A percentile compares a stretch with the other conserved stretches of the same genome.
phyloP scores from a whole-genome alignment of 2,113 vertebrate species.

The Delphinapterus leucas region DNA sequence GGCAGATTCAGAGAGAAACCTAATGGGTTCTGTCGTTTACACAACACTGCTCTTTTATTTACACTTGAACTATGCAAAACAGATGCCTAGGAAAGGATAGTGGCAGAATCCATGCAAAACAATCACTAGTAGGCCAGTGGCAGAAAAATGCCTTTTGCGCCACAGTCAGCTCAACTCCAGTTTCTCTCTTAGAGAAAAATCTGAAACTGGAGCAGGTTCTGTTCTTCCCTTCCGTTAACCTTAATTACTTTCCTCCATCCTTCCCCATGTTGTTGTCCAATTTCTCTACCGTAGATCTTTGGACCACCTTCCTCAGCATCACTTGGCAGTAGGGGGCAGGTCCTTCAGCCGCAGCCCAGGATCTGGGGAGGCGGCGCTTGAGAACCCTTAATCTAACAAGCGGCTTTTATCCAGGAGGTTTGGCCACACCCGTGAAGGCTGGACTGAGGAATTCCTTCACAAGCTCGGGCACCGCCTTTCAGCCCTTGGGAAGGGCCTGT shows the following conservation, averaged over 20 bases:
- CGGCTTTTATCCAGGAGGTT: neutral
- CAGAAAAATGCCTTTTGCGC: neutral
- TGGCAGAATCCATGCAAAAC: neutral
- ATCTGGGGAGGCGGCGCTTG: neutral
- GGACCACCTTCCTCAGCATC: too few species aligned
- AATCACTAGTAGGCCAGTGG: accelerated
- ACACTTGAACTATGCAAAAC: neutral
- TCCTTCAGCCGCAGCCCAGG: too few species aligned
- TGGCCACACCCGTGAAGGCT: accelerated
- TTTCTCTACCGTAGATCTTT: accelerated
- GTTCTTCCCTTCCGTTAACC: neutral
- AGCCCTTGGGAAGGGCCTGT: neutral
- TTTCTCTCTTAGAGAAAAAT: neutral
- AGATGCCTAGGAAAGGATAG: too few species aligned
- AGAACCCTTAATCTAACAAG: neutral
- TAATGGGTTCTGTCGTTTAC: neutral
- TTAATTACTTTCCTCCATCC: accelerated
- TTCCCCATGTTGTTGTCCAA: accelerated
- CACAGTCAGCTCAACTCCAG: too few species aligned
- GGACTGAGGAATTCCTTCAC: neutral
- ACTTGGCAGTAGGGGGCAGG: accelerated
- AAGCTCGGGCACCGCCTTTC: neutral
- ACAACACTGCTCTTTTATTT: neutral
- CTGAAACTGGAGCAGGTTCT: neutral
- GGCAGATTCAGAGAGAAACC: neutral